A percentile compares a stretch with the other conserved stretches of the same genome.
These are phyloP conservation scores for Cotesia typhae DNA, from an alignment of 1,140 invertebrate genomes.

Conservation along the genomic window DNA sequence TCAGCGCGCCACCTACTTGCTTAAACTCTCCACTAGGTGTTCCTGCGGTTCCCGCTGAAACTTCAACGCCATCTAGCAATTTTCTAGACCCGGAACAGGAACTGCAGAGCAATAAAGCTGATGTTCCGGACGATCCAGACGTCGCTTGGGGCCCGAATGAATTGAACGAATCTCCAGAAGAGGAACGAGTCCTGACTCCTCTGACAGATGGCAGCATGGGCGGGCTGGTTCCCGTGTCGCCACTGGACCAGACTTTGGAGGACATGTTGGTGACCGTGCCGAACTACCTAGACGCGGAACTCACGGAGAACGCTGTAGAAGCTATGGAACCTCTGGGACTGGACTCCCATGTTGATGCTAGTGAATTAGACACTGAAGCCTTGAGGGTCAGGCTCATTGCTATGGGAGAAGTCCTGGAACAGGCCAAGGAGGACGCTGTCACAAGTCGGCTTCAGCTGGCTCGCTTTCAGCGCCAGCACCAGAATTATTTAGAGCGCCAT, in stretches of 20 bases:
- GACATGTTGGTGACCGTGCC: slow-evolving; percentile 55
- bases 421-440: slow-evolving; percentile 58
- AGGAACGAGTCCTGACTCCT: slow-evolving; percentile 60
- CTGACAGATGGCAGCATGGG: slow-evolving; percentile 59
- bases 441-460: slow-evolving; percentile 56
- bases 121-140: too few relatives aligned
- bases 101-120: too few relatives aligned
- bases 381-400: slow-evolving; percentile 55
- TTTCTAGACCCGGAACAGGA: slow-evolving; percentile 26
- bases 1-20: slow-evolving; percentile 73
- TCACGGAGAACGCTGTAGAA: slow-evolving; percentile 58
- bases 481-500: slow-evolving; percentile 62
- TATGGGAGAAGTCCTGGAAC: slow-evolving; percentile 58
- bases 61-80: slow-evolving; percentile 43
- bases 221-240: slow-evolving; percentile 59
- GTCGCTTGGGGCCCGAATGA: slow-evolving; percentile 39
- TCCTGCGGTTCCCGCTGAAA: slow-evolving; percentile 53
- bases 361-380: slow-evolving; percentile 53
- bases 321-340: slow-evolving; percentile 57
- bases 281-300: slow-evolving; percentile 57
- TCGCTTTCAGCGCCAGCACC: slow-evolving; percentile 61
- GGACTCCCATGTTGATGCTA: slow-evolving; percentile 47
- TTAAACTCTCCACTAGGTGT: slow-evolving; percentile 66
- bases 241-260: slow-evolving; percentile 57
- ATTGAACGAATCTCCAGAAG: slow-evolving; percentile 52